Evolutionary conservation across 2,113 vertebrate genomes (phyloP).

Genomic region (Rhabdomys dilectus): DNA sequence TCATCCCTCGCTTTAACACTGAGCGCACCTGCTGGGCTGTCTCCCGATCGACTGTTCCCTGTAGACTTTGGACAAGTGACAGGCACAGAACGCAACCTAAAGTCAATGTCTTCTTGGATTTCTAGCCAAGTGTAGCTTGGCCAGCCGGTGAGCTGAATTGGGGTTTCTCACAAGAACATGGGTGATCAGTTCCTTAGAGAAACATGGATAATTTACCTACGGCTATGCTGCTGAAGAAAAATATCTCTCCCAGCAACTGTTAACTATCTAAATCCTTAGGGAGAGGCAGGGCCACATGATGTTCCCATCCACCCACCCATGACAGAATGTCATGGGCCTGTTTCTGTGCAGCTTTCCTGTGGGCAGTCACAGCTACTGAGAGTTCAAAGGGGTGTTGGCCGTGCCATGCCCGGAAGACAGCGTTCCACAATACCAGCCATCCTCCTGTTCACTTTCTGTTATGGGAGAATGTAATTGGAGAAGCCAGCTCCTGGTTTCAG

Average conservation of each 20-base stretch:
- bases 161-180: no score
- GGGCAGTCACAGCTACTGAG: not conserved
- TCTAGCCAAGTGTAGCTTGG: not conserved
- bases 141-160: not conserved
- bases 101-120: not conserved
- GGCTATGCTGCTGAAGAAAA: not conserved
- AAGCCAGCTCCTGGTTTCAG: not conserved
- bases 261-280: not conserved
- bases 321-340: not conserved
- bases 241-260: not conserved
- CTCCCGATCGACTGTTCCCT: not conserved
- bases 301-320: no score
- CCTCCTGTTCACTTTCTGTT: not conserved
- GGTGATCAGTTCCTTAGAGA: not conserved
- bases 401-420: not conserved
- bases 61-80: not conserved
- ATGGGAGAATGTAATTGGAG: not conserved
- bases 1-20: not conserved
- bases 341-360: not conserved
- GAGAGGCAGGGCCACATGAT: not conserved
- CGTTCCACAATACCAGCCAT: not conserved
- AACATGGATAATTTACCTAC: not conserved
- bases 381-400: not conserved
- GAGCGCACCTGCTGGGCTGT: not conserved
- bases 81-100: not conserved